These are phyloP conservation scores for Arbacia lixula DNA, from an alignment of 53 echinoderm and acorn worm species.

Conservation along the genomic window DNA sequence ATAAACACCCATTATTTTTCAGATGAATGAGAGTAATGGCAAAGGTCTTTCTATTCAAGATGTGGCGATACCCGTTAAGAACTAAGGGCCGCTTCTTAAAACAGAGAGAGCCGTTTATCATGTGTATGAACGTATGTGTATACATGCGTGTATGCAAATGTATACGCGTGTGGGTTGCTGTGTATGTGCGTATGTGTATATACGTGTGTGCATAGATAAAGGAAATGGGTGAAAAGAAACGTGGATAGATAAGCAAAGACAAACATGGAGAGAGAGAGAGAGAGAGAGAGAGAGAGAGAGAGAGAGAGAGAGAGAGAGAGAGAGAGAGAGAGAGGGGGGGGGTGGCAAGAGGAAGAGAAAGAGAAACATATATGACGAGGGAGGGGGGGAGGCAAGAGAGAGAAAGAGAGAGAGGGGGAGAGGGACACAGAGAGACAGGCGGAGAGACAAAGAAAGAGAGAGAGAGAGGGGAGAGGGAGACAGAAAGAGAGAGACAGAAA, in stretches of 20 bases:
- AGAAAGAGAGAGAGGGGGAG: background rate
- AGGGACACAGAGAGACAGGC: background rate
- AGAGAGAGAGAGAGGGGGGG: background rate
- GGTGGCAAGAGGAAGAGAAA: background rate
- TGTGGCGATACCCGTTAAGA: background rate
- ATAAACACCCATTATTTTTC: constrained; percentile 45
- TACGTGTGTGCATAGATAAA: no score
- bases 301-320: no score
- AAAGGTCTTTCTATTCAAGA: constrained; percentile 39
- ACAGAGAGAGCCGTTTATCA: no score
- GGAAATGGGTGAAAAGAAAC: no score
- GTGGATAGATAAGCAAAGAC: background rate
- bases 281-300: background rate
- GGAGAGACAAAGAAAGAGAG: background rate
- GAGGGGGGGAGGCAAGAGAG: background rate
- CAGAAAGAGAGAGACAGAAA: background rate
- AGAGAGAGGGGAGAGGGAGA: background rate
- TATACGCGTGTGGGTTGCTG: no score
- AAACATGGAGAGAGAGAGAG: background rate
- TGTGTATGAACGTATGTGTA: no score
- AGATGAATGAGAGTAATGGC: constrained; percentile 20
- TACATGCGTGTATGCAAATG: no score
- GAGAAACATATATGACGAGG: background rate
- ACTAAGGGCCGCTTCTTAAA: no score
- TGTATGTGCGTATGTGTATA: no score